These are phyloP conservation scores for Maniola hyperantus DNA, from an alignment of 2,888 invertebrate species.

Conservation along the genomic window DNA sequence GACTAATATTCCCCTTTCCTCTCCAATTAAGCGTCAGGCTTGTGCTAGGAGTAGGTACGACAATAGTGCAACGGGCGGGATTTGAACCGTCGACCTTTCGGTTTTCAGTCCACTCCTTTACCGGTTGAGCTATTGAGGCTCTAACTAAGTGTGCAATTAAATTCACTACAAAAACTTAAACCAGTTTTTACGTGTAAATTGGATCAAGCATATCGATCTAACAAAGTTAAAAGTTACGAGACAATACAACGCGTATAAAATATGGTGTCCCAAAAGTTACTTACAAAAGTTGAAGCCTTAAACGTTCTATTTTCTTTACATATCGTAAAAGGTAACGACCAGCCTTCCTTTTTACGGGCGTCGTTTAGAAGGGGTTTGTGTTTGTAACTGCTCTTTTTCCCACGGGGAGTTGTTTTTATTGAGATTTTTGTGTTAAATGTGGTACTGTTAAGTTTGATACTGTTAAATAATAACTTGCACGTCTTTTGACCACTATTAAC, in stretches of 20 bases:
- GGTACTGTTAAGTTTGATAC: not conserved
- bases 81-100: too few relatives aligned
- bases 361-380: conserved; percentile 17
- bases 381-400: conserved; percentile 14
- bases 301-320: conserved; percentile 25
- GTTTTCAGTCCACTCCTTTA: too few relatives aligned
- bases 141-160: too few relatives aligned
- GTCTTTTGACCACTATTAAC: too few relatives aligned
- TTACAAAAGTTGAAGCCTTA: conserved; percentile 12
- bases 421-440: conserved; percentile 1
- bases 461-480: not conserved
- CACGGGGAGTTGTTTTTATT: conserved; percentile 17
- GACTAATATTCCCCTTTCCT: too few relatives aligned
- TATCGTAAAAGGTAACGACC: conserved; percentile 26
- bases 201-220: not conserved
- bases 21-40: too few relatives aligned
- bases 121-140: too few relatives aligned
- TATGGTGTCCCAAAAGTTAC: conserved; percentile 19
- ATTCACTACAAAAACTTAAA: not conserved
- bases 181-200: too few relatives aligned
- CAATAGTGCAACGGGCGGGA: too few relatives aligned
- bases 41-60: too few relatives aligned
- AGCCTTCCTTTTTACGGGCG: conserved; percentile 20
- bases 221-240: not conserved
- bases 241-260: conserved; percentile 1